A percentile compares a stretch with the other conserved stretches of the same genome.
phyloP scores from a whole-genome alignment of 2,113 vertebrate genomes.

The Phoxinus phoxinus region DNA sequence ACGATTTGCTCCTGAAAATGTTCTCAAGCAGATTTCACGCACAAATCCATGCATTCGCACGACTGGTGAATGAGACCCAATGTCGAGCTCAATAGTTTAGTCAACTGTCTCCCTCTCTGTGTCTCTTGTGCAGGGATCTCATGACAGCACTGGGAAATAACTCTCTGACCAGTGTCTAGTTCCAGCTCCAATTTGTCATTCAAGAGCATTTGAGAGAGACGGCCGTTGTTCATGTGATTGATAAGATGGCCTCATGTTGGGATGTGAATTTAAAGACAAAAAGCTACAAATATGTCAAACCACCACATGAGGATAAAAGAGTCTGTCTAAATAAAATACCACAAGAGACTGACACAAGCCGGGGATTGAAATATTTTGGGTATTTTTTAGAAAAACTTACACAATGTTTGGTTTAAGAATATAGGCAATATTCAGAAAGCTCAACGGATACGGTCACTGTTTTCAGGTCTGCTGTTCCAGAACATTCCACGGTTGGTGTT shows the following conservation, averaged over 20 bases:
- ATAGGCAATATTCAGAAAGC: neutral
- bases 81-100: neutral
- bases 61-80: no score
- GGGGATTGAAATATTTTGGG: neutral
- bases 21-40: no score
- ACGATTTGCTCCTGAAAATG: no score
- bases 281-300: neutral
- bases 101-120: neutral
- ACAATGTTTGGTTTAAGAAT: neutral
- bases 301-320: neutral
- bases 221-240: slow-evolving; percentile 64
- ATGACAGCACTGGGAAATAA: slow-evolving; percentile 37
- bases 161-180: slow-evolving; percentile 53
- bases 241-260: slow-evolving; percentile 49
- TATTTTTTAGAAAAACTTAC: neutral
- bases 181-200: slow-evolving; percentile 68
- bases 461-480: slow-evolving; percentile 35
- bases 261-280: slow-evolving; percentile 36
- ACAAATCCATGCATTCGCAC: no score
- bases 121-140: slow-evolving; percentile 54
- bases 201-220: slow-evolving; percentile 52
- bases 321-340: slow-evolving; percentile 28
- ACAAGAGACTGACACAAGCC: neutral
- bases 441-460: neutral
- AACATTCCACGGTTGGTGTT: slow-evolving; percentile 43